These are phyloP conservation scores for Gonocerus acuteangulatus DNA, from an alignment of 2,888 invertebrate genomes.

Conservation along the genomic window DNA sequence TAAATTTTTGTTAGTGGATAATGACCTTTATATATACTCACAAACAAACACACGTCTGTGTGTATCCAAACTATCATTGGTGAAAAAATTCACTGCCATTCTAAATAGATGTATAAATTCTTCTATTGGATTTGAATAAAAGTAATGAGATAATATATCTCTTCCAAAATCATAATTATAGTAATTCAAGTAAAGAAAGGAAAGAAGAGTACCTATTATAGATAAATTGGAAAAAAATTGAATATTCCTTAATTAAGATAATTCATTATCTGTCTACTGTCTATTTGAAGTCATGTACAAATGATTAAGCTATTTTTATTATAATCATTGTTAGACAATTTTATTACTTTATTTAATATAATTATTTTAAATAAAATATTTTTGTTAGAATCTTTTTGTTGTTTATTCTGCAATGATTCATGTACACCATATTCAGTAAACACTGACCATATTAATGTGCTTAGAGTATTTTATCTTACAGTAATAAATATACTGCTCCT, in stretches of 20 bases:
- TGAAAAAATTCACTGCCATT: not conserved
- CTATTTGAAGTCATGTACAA: not conserved
- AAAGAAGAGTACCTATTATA: not conserved
- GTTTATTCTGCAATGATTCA: not conserved
- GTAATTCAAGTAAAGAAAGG: not conserved
- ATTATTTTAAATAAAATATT: slow-evolving; percentile 1
- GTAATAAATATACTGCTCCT: not conserved
- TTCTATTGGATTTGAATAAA: not conserved
- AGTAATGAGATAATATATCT: too few species aligned
- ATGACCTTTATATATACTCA: not conserved
- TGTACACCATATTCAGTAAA: not conserved
- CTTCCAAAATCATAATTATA: not conserved
- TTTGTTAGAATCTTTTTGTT: not conserved
- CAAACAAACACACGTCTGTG: too few species aligned
- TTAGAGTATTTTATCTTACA: not conserved
- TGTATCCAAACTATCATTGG: not conserved
- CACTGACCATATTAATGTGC: not conserved
- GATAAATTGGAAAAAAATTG: not conserved
- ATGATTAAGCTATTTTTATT: not conserved
- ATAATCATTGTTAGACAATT: not conserved
- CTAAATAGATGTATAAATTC: not conserved
- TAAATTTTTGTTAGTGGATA: not conserved
- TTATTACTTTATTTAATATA: not conserved
- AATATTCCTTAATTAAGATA: not conserved
- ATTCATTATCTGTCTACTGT: not conserved